Percentiles rank a stretch among this genome's conserved stretches.
Conservation (phyloP, 2,888 invertebrate genomes). For the Mylabris sibirica region DNA sequence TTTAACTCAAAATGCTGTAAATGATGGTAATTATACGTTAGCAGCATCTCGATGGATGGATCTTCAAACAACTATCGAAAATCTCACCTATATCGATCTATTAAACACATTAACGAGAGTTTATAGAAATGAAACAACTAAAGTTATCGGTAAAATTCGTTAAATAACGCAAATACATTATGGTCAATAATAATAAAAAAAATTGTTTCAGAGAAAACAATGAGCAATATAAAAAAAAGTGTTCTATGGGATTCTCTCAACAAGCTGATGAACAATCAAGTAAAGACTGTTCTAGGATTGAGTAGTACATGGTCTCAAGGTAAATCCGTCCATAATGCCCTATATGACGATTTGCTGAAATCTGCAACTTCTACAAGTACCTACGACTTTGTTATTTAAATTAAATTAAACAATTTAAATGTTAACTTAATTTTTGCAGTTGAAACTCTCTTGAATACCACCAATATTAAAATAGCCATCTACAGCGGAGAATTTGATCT, state of each 20-base stretch:
- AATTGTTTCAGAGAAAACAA: too few relatives aligned
- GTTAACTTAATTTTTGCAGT: slow-evolving; percentile 62
- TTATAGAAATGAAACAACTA: slow-evolving; percentile 15
- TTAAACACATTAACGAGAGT: slow-evolving; percentile 42
- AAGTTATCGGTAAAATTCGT: neutral
- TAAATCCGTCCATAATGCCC: slow-evolving; percentile 65
- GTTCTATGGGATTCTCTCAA: slow-evolving; percentile 45
- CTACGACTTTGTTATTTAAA: slow-evolving; percentile 21
- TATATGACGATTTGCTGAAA: slow-evolving; percentile 73
- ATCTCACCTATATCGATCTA: slow-evolving; percentile 36
- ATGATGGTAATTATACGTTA: slow-evolving; percentile 63
- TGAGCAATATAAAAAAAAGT: too few relatives aligned
- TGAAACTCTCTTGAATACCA: slow-evolving; percentile 72
- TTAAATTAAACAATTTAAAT: neutral
- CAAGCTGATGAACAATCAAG: slow-evolving; percentile 75
- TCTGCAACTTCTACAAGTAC: slow-evolving; percentile 76
- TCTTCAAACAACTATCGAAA: slow-evolving; percentile 25
- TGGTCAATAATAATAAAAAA: too few relatives aligned
- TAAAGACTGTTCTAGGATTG: slow-evolving; percentile 72
- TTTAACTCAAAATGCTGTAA: slow-evolving; percentile 50
- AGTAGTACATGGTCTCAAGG: slow-evolving; percentile 67
- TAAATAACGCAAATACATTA: neutral
- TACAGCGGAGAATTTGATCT: slow-evolving; percentile 85
- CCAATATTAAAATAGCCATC: slow-evolving; percentile 72
- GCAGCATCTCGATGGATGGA: slow-evolving; percentile 66